Evolutionary conservation across 2,888 invertebrate genomes (phyloP), one percentile per base, ranked within the genome.

Genomic region (Argyra leucocephala): DNA sequence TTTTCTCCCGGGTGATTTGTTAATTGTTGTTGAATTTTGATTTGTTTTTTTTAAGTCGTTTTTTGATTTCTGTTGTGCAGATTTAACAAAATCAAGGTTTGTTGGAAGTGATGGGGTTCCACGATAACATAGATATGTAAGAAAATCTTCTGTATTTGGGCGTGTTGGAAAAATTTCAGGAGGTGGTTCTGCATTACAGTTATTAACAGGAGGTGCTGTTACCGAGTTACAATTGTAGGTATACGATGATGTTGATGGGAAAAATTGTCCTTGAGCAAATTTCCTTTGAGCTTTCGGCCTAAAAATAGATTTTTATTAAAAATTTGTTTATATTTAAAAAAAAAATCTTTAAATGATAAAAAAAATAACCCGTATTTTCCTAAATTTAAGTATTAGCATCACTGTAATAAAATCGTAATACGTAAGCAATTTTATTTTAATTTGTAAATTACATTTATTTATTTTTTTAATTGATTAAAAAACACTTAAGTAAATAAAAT

Each of bases 181-280:
- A n/a, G 85, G 84, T 63, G 83, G 79, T 59, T 83, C 82, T 69
- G 85, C 84, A 67, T 84, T 82, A 70, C 87, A 71, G 62, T 69
- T 70, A 5, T 66, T 66, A 60, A 68, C 69, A 15, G 67, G 69
- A 9, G 69, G 64, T 21, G 70, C 69, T 3, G 75, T 72, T 48
- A 73, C 72, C 31, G 73, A 73, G 10, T n/a, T 31, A 7, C 23
- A 15, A 59, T 23, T 23, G 23, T 23, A 72, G 64, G 72, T 73
- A 48, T 74, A 76, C 10, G 69, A 66, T 36, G 76, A 73, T 22
- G 76, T 71, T 65, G 78, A 78, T 37, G 85, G 85, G 22, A 86
- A 86, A 70, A 90, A 90, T 80, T 91, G 90, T n/a, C 91, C 91
- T 79, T 91, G 91, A 48, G 92, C 92, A 82, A 93, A 93, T 80